Conservation (phyloP, 2,113 vertebrate genomes). For the Lepisosteus osseus region DNA sequence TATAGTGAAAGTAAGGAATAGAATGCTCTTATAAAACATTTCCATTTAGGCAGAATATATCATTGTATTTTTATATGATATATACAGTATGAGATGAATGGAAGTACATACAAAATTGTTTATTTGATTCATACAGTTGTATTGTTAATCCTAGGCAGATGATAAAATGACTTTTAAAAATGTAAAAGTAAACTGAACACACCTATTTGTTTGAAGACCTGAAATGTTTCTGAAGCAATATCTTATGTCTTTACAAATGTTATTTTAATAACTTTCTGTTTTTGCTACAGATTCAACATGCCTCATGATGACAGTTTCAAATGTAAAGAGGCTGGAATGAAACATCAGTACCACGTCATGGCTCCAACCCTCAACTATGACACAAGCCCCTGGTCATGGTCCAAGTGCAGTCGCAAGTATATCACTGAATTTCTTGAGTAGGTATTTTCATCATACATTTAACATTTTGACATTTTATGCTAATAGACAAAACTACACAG, state of each 20-base stretch:
- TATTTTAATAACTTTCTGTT: conserved; percentile 27
- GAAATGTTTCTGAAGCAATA: too few species aligned
- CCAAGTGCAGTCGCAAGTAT: conserved; percentile 95
- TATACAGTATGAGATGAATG: too few species aligned
- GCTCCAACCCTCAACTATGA: conserved; percentile 92
- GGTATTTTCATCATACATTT: conserved; percentile 46
- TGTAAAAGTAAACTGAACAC: too few species aligned
- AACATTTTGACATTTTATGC: too few species aligned
- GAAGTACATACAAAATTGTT: not conserved
- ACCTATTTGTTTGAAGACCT: too few species aligned
- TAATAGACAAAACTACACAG: too few species aligned
- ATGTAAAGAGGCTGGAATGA: conserved; percentile 86
- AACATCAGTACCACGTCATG: conserved; percentile 93
- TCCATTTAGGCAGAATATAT: too few species aligned
- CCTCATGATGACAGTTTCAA: conserved; percentile 95
- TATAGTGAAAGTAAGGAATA: too few species aligned
- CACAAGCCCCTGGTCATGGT: conserved; percentile 95
- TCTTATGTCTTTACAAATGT: not conserved
- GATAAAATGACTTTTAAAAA: too few species aligned
- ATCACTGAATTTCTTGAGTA: conserved; percentile 97
- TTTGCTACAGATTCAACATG: conserved; percentile 84
- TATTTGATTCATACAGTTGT: not conserved
- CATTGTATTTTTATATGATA: too few species aligned
- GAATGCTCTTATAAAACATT: too few species aligned
- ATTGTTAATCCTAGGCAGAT: too few species aligned